Evolutionary conservation across 1,140 invertebrate species (phyloP), one percentile per base, ranked within the genome.

Genomic region (Neoseiulus cucumeris): DNA sequence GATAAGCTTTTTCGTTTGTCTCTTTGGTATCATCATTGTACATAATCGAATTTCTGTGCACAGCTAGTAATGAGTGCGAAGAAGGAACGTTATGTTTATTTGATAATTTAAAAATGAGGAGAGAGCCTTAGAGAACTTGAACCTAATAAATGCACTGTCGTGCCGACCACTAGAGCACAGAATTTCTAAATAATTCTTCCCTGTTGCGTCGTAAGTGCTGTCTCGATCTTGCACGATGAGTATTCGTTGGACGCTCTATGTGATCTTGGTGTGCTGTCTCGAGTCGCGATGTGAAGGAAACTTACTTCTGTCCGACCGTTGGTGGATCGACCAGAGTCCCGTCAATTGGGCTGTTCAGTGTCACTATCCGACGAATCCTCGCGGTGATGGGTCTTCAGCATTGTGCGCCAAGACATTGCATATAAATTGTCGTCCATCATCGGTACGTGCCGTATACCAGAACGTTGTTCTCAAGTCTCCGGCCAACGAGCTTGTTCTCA

Each of bases 271-370:
- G 4, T 39, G 4, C n/a, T n/a, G n/a, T 9, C 33, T 39, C 33
- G 4, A 6, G 33, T 39, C 33, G 33, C 33, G 4, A 6, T 39
- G 33, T 39, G 33, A 9, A 39, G 33, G 33, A 9, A 59, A 59
- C 22, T 20, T 59, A 6, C 51, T 59, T 25, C 51, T 25, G 33
- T 25, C 51, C 14, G 51, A 59, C 22, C 51, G 51, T 33, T 59
- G 51, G 51, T 59, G 51, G 51, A 25, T 25, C 14, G 51, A 59
- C 22, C 51, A 59, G 51, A 59, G 51, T 59, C 51, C 51, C 12
- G 51, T 59, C 14, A 33, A 25, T 59, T 59, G 51, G 51, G 25
- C 51, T 25, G 22, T 59, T 17, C 51, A 59, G 22, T 59, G 51
- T 25, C 51, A 59, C 51, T 59, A 59, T 9, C 51, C 51, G 17